Evolutionary conservation across 1,140 invertebrate genomes (phyloP).

Genomic region (Neoseiulus cucumeris): DNA sequence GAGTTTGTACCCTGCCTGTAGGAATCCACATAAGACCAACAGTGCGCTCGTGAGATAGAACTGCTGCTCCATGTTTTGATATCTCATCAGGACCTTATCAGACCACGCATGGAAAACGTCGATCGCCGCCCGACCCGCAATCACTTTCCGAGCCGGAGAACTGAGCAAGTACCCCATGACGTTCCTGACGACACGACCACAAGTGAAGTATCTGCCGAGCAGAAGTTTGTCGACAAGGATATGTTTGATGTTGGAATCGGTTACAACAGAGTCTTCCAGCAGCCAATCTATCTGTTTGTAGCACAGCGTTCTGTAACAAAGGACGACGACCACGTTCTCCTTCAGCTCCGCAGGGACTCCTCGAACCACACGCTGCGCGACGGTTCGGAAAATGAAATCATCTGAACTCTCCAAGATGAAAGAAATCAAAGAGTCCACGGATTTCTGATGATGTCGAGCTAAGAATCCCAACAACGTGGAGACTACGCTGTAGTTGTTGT

Average conservation of each 20-base stretch:
- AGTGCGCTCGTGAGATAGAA: not conserved
- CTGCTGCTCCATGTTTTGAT: not conserved
- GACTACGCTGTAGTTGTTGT: not conserved
- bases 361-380: not conserved
- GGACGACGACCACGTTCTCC: not conserved
- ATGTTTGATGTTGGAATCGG: not conserved
- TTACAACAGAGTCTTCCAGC: not conserved
- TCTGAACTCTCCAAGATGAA: not conserved
- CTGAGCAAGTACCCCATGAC: not conserved
- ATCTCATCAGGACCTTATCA: not conserved
- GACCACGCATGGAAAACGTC: not conserved
- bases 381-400: not conserved
- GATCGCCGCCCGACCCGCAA: not conserved
- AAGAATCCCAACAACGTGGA: not conserved
- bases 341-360: not conserved
- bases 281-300: constrained; percentile 4
- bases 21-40: not conserved
- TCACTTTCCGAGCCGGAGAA: not conserved
- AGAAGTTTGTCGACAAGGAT: not conserved
- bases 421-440: not conserved
- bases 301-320: not conserved
- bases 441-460: not conserved
- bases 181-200: not conserved
- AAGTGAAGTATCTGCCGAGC: not conserved
- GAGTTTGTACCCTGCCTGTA: not conserved